Conservation (phyloP, 30 jellyfish, hydroid and myxozoan genomes). For the Catostylus mosaicus region DNA sequence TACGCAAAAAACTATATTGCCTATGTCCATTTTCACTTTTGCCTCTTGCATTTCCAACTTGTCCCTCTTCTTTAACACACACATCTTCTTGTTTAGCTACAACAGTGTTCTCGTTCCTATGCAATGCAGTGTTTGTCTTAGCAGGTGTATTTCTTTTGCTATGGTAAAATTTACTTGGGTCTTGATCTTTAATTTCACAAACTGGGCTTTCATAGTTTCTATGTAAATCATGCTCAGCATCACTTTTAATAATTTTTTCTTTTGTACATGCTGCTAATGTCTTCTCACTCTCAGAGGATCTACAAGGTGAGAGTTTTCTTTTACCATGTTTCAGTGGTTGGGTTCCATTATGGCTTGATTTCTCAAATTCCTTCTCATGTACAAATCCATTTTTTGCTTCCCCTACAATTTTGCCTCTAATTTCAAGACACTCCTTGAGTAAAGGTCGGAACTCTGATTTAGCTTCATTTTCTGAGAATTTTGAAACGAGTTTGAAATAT, state of each 20-base stretch:
- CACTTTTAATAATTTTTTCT: background rate
- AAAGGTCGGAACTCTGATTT: no score
- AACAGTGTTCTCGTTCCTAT: background rate
- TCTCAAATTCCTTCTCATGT: background rate
- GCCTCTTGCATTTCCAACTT: background rate
- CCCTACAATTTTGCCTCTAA: background rate
- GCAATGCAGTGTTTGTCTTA: background rate
- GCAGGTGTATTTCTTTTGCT: background rate
- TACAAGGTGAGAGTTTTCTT: conserved; percentile 2
- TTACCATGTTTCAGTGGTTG: background rate
- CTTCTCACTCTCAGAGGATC: background rate
- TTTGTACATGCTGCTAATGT: background rate
- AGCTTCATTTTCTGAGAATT: background rate
- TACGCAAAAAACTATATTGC: conserved; percentile 23
- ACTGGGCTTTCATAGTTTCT: background rate
- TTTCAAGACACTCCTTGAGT: background rate
- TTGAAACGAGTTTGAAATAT: conserved; percentile 1
- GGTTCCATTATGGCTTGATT: background rate
- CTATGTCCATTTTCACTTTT: conserved; percentile 4
- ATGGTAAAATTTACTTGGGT: background rate
- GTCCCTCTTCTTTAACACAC: background rate
- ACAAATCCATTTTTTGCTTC: conserved; percentile 13
- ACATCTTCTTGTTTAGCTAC: background rate
- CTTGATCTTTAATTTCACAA: background rate
- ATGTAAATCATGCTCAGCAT: background rate